Base-by-base conservation (phyloP, 1,140 invertebrate species). In the Metopolophium dirhodum region DNA sequence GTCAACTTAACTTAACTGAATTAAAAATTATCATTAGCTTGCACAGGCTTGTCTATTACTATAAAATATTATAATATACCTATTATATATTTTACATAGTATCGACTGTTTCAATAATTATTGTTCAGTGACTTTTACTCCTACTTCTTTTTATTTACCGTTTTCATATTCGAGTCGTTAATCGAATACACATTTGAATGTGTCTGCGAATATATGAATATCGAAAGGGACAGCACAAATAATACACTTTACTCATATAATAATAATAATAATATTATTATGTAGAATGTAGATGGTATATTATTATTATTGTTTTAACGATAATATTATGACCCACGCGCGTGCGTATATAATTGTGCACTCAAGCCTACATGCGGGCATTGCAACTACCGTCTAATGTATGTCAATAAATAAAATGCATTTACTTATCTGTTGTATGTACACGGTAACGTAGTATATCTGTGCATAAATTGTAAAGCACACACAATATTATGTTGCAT, bases 391-490 rank as follows among this genome's bases (percentile, higher is more conserved):
- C 37, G 30, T 23, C 83, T 83, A 45, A 41, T 86, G 41, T 45
- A 86, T 23, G 14, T 86, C 83, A 45, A 86, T 45, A 86, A 86
- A 86, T n/a, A 77, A 85, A 86, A 86, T 41, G 4, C 41, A 86
- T 86, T 85, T 86, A 45, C 37, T 83, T 83, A 83, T 83, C 82
- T 23, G 35, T 83, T 45, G 41, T 86, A 41, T 86, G 85, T 47
- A 47, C 35, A 14, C 85, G 26, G 11, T 30, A 41, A 86, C 23
- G 41, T 11, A 18, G 11, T 47, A 86, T 86, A 86, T 47, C 2
- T 6, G 41, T 83, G 41, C 37, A 37, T 23, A 83, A 37, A 37
- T 37, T 41, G 37, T 83, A 83, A 41, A 83, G 37, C n/a, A 83
- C 82, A 41, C 82, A 23, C 35, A 83, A 18, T 83, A 83, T 37